Base-by-base conservation (phyloP, 2,113 vertebrate genomes). In the Pelecanoides urinatrix region DNA sequence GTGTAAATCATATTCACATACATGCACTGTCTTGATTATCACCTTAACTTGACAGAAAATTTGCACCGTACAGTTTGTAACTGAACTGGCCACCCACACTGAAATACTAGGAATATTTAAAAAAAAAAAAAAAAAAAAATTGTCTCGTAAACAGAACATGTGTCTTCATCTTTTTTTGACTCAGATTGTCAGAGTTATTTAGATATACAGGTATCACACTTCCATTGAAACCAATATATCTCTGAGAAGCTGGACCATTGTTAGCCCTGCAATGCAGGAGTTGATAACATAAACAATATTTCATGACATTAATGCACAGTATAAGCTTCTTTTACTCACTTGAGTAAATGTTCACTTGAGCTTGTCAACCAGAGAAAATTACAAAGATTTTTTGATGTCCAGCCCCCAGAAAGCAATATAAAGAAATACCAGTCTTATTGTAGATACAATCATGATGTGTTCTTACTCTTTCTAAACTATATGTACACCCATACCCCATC, bases 401-500 rank as follows among this genome's bases (percentile, higher is more conserved):
- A 12, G 15, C 52, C 3, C 3, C 1, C 20, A 68, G 21, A 58
- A 87, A 71, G 81, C 7, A 62, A 56, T 19, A 32, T 10, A 36
- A 49, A 49, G 18, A 63, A 83, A n/a, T 21, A 50, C 18, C 7
- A 17, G 15, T 11, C 16, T 49, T 72, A 61, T 17, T 78, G n/a
- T 36, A 62, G 17, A 36, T 53, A n/a, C 3, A 27, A 34, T 30
- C 6, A 44, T 26, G 5, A 38, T 16, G 5, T 59, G 19, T 70
- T 73, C 22, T 70, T 53, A 32, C 12, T 70, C 13, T 66, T 82
- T 58, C 36, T 47, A 50, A 80, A 81, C 10, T 47, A 3, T 10
- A 26, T 21, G 4, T 45, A 32, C 3, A 30, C 2, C 1, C 0
- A 4, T 3, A 16, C 7, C 10, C 11, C 6, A 45, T 6, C 5